Conservation (phyloP, 2,888 invertebrate genomes). For the Lamproptera curius region DNA sequence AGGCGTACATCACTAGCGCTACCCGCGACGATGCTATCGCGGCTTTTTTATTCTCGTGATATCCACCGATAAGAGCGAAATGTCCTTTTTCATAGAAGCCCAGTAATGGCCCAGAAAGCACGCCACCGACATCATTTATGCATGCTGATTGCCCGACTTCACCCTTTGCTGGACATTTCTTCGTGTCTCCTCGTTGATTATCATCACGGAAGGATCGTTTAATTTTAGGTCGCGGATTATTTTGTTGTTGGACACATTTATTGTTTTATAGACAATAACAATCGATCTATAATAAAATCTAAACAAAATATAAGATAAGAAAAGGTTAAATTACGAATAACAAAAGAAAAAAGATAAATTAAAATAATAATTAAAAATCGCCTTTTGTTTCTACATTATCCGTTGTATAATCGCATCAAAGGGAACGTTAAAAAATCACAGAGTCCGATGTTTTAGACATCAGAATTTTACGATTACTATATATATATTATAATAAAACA, state of each 20-base stretch:
- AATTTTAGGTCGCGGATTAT: constrained; percentile 6
- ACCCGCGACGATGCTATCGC: constrained; percentile 63
- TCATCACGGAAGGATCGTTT: constrained; percentile 18
- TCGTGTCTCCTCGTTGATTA: constrained; percentile 28
- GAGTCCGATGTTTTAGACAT: too few relatives aligned
- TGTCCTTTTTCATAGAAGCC: constrained; percentile 77
- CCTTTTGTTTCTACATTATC: too few relatives aligned
- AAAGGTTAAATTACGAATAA: too few relatives aligned
- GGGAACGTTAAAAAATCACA: too few relatives aligned
- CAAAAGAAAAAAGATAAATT: too few relatives aligned
- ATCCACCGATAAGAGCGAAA: constrained; percentile 72
- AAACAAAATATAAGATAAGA: too few relatives aligned
- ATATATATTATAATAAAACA: too few relatives aligned
- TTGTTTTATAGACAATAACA: constrained; percentile 25
- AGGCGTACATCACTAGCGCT: constrained; percentile 27
- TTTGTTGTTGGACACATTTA: constrained; percentile 27
- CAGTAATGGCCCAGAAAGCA: constrained; percentile 70
- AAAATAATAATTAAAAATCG: too few relatives aligned
- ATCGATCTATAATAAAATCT: too few relatives aligned
- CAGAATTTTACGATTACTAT: too few relatives aligned
- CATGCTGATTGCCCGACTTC: constrained; percentile 68
- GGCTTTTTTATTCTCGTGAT: constrained; percentile 74
- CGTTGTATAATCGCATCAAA: too few relatives aligned
- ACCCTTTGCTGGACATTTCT: constrained; percentile 59
- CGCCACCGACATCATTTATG: constrained; percentile 74